phyloP scores from a whole-genome alignment of 2,797 vertebrate genomes.

The Myotis daubentonii region DNA sequence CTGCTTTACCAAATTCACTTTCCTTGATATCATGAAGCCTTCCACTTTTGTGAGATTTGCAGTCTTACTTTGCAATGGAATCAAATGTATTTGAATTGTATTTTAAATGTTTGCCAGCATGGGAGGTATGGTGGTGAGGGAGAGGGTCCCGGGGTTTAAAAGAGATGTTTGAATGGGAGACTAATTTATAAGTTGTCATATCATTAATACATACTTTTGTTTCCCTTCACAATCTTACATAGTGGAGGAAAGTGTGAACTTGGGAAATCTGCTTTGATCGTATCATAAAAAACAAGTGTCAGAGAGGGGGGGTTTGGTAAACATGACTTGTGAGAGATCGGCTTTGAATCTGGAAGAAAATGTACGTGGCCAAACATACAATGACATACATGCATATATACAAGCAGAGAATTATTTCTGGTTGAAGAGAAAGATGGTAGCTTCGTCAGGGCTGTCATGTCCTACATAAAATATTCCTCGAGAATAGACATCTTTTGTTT shows the following conservation, averaged over 20 bases:
- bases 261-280: not conserved
- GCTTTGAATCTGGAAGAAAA: not conserved
- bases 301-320: not conserved
- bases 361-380: not conserved
- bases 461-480: not conserved
- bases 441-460: not conserved
- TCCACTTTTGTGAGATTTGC: conserved; percentile 4
- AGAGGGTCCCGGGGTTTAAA: not conserved
- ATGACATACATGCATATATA: not conserved
- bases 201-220: conserved; percentile 17
- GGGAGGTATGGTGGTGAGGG: not conserved
- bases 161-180: not conserved
- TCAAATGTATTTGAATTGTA: conserved; percentile 17
- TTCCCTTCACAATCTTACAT: not conserved
- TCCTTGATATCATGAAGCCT: not conserved
- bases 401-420: not conserved
- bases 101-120: not conserved
- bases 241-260: not conserved
- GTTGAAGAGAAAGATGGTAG: not conserved
- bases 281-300: not conserved
- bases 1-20: conserved; percentile 14
- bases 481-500: not conserved
- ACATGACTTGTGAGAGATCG: not conserved
- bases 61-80: conserved; percentile 41
- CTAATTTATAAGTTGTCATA: not conserved